Percentiles rank a stretch among this genome's conserved stretches.
phyloP scores from a whole-genome alignment of 2,113 vertebrate genomes.

The Oncorhynchus tshawytscha region DNA sequence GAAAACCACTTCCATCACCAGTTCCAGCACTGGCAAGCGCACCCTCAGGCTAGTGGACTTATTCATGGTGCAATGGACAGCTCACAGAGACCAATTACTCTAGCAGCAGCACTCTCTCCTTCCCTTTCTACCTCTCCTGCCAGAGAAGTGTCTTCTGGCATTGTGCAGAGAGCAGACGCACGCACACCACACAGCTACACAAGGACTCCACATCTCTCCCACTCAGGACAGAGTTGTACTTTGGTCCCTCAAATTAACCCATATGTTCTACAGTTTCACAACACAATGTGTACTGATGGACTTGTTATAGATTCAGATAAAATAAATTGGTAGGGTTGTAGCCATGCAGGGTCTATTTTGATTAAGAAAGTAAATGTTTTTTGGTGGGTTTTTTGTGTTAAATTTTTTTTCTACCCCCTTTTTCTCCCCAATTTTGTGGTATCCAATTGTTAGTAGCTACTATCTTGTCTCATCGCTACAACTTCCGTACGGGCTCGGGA shows the following conservation, averaged over 20 bases:
- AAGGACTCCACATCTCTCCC: slow-evolving; percentile 13
- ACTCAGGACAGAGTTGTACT: slow-evolving; percentile 33
- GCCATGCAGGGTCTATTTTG: too few species aligned
- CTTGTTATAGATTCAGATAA: background rate
- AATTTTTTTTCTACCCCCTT: too few species aligned
- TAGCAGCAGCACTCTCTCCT: slow-evolving; percentile 43
- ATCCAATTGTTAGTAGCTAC: too few species aligned
- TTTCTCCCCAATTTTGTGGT: too few species aligned
- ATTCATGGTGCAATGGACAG: slow-evolving; percentile 49
- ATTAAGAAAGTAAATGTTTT: too few species aligned
- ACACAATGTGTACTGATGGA: too few species aligned
- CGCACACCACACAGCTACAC: slow-evolving; percentile 11
- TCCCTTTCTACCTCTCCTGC: slow-evolving; percentile 43
- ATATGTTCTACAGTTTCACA: background rate
- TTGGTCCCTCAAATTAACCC: slow-evolving; percentile 36
- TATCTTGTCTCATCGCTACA: too few species aligned
- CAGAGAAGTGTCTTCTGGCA: slow-evolving; percentile 54
- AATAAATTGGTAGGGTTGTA: too few species aligned
- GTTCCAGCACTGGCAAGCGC: slow-evolving; percentile 68
- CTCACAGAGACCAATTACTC: slow-evolving; percentile 58
- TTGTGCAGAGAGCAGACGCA: slow-evolving; percentile 16
- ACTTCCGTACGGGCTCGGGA: too few species aligned
- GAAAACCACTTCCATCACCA: slow-evolving; percentile 66
- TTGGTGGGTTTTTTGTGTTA: too few species aligned
- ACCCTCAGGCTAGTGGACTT: slow-evolving; percentile 40